Percentiles rank a stretch among this genome's conserved stretches.
These are phyloP conservation scores for Bombus difficillimus DNA, from an alignment of 1,140 invertebrate species.

Conservation along the genomic window DNA sequence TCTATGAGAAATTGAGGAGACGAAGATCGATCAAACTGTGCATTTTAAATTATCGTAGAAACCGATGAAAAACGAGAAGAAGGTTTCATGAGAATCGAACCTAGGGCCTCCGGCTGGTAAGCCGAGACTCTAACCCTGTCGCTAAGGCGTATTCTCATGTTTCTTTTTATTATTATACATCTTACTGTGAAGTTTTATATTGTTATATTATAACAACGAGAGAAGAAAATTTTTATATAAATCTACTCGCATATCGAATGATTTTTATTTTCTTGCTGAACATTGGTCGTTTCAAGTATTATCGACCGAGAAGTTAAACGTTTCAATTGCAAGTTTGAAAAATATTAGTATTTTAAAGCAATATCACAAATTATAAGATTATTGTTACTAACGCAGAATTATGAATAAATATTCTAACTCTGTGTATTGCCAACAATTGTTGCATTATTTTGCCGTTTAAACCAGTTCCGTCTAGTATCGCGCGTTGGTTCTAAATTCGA, in stretches of 20 bases:
- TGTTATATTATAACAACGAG: not conserved
- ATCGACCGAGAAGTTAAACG: not conserved
- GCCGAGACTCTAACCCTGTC: not conserved
- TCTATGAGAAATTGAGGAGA: slow-evolving; percentile 46
- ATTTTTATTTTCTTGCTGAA: not conserved
- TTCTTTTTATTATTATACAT: not conserved
- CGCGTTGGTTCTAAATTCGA: no score
- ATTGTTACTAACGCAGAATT: no score
- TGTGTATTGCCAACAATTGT: no score
- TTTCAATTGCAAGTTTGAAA: not conserved
- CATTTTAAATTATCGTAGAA: slow-evolving; percentile 13
- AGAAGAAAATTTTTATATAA: not conserved
- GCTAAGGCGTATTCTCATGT: not conserved
- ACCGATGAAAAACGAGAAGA: not conserved
- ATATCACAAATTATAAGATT: not conserved
- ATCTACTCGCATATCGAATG: not conserved
- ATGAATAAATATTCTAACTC: no score
- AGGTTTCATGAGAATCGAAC: not conserved
- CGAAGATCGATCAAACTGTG: slow-evolving; percentile 79
- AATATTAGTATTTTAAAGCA: not conserved
- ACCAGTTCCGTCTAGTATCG: no score
- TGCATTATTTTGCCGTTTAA: no score
- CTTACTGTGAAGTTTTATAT: not conserved
- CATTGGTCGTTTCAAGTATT: not conserved
- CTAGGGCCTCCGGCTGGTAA: not conserved